Percentiles rank a stretch among this genome's conserved stretches.
Evolutionary conservation across 2,113 vertebrate species (phyloP).

Genomic region (Psilopsiagon aymara): DNA sequence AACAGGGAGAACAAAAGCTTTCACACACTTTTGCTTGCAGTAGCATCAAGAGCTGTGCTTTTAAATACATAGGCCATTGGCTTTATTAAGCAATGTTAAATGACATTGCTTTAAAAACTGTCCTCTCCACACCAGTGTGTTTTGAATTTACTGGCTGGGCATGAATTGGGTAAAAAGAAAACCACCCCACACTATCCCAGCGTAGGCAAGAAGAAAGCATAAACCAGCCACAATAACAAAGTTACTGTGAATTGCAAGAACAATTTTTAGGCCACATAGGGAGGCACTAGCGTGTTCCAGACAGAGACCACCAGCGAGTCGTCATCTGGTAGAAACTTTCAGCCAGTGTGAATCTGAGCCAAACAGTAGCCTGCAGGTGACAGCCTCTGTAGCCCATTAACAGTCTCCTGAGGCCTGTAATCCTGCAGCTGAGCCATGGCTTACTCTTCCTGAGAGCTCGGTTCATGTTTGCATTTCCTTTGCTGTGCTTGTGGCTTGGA

Average conservation of each 20-base stretch:
- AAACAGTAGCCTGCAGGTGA: slow-evolving; percentile 37
- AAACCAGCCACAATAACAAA: not conserved
- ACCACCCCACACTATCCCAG: rapidly evolving
- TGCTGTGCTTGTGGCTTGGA: not conserved
- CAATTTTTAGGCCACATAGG: not conserved
- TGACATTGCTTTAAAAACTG: not conserved
- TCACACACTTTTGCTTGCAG: not conserved
- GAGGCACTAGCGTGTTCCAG: not conserved
- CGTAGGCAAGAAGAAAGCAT: not conserved
- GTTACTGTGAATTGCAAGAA: not conserved
- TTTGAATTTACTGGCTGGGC: not conserved
- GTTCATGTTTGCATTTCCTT: not conserved
- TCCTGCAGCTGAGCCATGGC: slow-evolving; percentile 44
- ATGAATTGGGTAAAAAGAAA: not conserved
- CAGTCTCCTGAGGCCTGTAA: not conserved
- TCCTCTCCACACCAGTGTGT: not conserved
- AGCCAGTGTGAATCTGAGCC: slow-evolving; percentile 33
- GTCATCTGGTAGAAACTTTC: slow-evolving; percentile 14
- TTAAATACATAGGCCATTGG: not conserved
- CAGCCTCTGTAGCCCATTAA: slow-evolving; percentile 50
- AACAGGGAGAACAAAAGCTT: not conserved
- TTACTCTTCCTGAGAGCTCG: not conserved
- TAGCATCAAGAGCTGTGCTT: not conserved
- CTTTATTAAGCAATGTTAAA: not conserved
- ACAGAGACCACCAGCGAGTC: not conserved